A percentile compares a stretch with the other conserved stretches of the same genome.
phyloP scores from a whole-genome alignment of 2,113 vertebrate species.

The Strix uralensis region DNA sequence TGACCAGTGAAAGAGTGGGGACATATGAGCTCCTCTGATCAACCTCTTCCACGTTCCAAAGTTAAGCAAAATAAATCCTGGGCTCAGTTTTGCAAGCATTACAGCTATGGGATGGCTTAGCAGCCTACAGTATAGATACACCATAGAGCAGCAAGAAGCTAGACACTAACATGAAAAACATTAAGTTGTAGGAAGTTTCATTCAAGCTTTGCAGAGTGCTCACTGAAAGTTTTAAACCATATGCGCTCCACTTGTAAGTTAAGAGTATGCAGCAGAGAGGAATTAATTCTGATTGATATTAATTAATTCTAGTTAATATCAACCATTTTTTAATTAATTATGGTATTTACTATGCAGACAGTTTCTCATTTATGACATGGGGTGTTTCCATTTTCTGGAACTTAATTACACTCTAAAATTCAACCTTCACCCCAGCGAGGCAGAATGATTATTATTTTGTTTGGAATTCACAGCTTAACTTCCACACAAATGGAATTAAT shows the following conservation, averaged over 20 bases:
- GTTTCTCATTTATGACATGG: background rate
- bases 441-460: background rate
- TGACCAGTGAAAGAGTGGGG: fast-evolving
- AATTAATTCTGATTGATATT: background rate
- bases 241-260: background rate
- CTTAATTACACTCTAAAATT: background rate
- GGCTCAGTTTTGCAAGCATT: background rate
- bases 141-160: fast-evolving
- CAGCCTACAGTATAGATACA: fast-evolving
- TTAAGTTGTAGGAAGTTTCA: background rate
- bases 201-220: background rate
- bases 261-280: background rate
- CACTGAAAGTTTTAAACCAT: background rate
- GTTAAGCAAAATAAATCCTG: background rate
- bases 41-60: background rate
- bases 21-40: fast-evolving
- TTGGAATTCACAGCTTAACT: constrained; percentile 18
- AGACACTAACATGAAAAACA: background rate
- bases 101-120: background rate
- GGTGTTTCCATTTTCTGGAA: background rate
- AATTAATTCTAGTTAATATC: background rate
- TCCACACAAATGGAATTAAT: constrained; percentile 3
- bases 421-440: background rate
- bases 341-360: background rate
- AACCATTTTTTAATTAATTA: background rate